A percentile compares a stretch with the other conserved stretches of the same genome.
phyloP scores from a whole-genome alignment of 2,888 invertebrate species.

The Myopa tessellatipennis region DNA sequence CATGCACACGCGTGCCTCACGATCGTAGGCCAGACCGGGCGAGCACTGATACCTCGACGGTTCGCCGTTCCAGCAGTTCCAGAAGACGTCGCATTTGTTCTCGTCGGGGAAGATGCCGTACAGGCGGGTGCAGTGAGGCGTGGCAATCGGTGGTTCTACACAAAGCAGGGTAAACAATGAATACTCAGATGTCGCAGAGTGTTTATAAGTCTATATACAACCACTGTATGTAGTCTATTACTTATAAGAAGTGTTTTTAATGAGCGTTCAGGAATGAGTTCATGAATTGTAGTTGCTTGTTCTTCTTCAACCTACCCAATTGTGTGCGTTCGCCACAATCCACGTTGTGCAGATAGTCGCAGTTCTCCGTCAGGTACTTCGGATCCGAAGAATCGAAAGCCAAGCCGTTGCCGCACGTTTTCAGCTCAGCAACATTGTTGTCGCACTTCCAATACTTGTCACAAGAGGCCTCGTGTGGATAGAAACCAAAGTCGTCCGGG shows the following conservation, averaged over 20 bases:
- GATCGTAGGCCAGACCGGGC: slow-evolving; percentile 93
- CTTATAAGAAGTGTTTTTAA: too few species aligned
- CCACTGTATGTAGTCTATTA: too few species aligned
- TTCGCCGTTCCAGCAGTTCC: slow-evolving; percentile 97
- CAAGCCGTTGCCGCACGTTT: slow-evolving; percentile 93
- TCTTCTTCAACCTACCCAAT: slow-evolving; percentile 74
- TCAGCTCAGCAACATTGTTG: slow-evolving; percentile 86
- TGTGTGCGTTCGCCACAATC: slow-evolving; percentile 90
- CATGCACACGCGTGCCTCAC: slow-evolving; percentile 93
- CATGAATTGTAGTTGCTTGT: not conserved
- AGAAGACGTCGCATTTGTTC: slow-evolving; percentile 90
- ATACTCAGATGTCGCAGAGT: too few species aligned
- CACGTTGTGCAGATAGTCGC: slow-evolving; percentile 94
- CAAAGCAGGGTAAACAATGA: too few species aligned
- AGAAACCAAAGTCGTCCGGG: slow-evolving; percentile 94
- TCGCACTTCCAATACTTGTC: slow-evolving; percentile 98
- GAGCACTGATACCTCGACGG: slow-evolving; percentile 94
- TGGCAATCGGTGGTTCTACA: slow-evolving; percentile 84
- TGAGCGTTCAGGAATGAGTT: too few species aligned
- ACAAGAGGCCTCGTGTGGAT: slow-evolving; percentile 88
- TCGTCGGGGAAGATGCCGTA: slow-evolving; percentile 94
- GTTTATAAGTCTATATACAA: too few species aligned
- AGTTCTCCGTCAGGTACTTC: slow-evolving; percentile 92
- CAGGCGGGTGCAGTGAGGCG: slow-evolving; percentile 85
- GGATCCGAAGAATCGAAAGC: slow-evolving; percentile 91